phyloP scores from a whole-genome alignment of 2,888 invertebrate species.

The Cosmia pyralina region DNA sequence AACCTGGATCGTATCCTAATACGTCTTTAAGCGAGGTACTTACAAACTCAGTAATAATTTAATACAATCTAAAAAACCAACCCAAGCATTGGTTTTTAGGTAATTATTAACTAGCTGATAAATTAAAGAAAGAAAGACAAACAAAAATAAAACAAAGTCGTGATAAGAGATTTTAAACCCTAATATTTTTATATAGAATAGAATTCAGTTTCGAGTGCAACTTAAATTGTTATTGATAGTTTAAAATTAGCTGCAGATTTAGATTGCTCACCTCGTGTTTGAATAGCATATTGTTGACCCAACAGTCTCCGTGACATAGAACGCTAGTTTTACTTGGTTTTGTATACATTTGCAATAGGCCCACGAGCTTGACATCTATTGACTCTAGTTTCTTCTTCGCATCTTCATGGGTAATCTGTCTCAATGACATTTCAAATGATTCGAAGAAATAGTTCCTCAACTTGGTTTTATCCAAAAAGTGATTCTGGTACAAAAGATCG shows the following conservation, averaged over 20 bases:
- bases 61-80: neutral
- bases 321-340: constrained; percentile 76
- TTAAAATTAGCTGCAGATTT: neutral
- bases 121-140: neutral
- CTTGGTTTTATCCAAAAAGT: constrained; percentile 80
- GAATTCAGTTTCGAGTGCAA: neutral
- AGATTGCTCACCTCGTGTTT: constrained; percentile 72
- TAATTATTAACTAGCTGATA: neutral
- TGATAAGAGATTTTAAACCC: neutral
- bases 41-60: neutral
- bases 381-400: constrained; percentile 73
- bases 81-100: too few relatives aligned
- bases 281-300: constrained; percentile 83
- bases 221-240: neutral
- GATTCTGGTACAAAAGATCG: constrained; percentile 80
- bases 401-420: constrained; percentile 71
- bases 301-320: constrained; percentile 85
- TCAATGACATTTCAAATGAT: constrained; percentile 80
- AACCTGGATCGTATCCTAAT: too few relatives aligned
- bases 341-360: constrained; percentile 75
- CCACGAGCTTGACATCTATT: constrained; percentile 73
- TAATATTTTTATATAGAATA: neutral
- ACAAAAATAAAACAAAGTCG: neutral
- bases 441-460: constrained; percentile 80
- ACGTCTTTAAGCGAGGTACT: too few relatives aligned